Evolutionary conservation across 2,888 invertebrate genomes (phyloP), one percentile per base, ranked within the genome.

Genomic region (Exocentrus adspersus): DNA sequence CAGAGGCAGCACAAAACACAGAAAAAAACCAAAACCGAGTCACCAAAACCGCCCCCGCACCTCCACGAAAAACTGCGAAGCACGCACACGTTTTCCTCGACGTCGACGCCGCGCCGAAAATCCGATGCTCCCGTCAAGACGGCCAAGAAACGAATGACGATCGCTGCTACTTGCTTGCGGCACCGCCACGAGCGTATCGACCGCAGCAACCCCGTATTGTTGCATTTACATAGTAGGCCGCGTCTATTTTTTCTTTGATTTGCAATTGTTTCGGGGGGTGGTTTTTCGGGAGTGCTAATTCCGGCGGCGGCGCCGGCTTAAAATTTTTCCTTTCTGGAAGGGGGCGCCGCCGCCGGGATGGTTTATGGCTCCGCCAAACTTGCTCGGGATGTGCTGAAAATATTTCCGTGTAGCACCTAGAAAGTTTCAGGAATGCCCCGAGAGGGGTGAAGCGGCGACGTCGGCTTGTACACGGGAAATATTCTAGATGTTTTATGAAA

Each of bases 131-230:
- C 65, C 75, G 66, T 64, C 65, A 45, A 68, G 65, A 64, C 72
- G 67, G 69, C 67, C 75, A 68, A 72, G 67, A 69, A 72, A 72
- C 75, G 74, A 76, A 75, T 76, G 76, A 72, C 71, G 71, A 71
- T 70, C 65, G 72, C 67, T 65, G 61, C 70, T 73, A 65, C 75
- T 70, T 71, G 76, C 77, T 77, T 74, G 76, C 76, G 77, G 77
- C 77, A 76, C 72, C 68, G 75, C 77, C 75, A 73, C 69, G 72
- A 76, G 77, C 76, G 73, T 77, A 77, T 77, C 77, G 77, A 77
- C 77, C 77, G 74, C 72, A 70, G 68, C 73, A 74, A 73, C 75
- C 75, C 74, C 70, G 72, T 75, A 72, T 73, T 72, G 72, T 74
- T 74, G 70, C 73, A 75, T 75, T 75, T 75, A 75, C 74, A 75